Conservation (phyloP, 2,797 vertebrate species). For the Hydrolagus colliei region DNA sequence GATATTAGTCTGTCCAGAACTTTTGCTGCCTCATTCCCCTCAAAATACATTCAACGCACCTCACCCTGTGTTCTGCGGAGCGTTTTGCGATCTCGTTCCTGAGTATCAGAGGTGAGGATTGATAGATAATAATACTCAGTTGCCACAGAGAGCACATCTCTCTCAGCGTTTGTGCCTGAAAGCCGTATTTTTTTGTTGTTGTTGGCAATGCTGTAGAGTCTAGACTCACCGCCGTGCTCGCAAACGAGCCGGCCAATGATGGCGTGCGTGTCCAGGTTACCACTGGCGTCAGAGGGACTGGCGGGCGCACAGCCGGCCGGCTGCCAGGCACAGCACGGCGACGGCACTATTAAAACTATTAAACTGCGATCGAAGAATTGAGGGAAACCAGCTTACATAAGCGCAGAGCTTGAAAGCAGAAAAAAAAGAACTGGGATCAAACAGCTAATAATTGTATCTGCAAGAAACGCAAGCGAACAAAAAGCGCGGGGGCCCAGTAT, state of each 20-base stretch:
- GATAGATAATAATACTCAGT: neutral
- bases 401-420: conserved; percentile 9
- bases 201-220: no score
- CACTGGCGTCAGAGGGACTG: neutral
- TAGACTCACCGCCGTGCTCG: neutral
- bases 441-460: conserved; percentile 27
- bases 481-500: neutral
- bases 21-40: no score
- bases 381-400: conserved; percentile 26
- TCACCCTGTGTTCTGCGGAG: no score
- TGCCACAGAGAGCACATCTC: neutral
- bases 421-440: neutral
- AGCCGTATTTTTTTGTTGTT: neutral
- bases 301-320: conserved; percentile 3
- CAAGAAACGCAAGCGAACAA: conserved; percentile 25
- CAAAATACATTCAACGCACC: no score
- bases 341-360: conserved; percentile 19
- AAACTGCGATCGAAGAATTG: conserved; percentile 25
- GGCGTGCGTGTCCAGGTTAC: neutral
- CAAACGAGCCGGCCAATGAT: conserved; percentile 6
- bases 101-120: no score
- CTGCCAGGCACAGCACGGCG: neutral
- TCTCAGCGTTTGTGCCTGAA: neutral
- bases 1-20: no score
- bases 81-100: no score